These are phyloP conservation scores for Boloria euphrosyne DNA, from an alignment of 2,888 invertebrate species.

Conservation along the genomic window DNA sequence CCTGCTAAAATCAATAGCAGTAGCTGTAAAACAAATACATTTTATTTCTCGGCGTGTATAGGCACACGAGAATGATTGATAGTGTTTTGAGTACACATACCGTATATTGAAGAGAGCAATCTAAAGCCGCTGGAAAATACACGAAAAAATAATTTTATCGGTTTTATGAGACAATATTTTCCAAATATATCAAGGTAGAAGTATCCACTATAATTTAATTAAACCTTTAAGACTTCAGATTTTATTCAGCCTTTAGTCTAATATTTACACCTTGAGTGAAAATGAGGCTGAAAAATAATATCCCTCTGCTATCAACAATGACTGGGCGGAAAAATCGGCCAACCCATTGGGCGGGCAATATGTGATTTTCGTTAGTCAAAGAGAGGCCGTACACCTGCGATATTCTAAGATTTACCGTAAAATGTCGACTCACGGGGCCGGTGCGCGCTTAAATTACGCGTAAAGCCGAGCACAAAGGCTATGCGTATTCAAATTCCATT, in stretches of 20 bases:
- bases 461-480: slow-evolving; percentile 81
- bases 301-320: slow-evolving; percentile 51
- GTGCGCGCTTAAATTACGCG: slow-evolving; percentile 80
- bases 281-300: slow-evolving; percentile 52
- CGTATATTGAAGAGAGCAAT: slow-evolving; percentile 65
- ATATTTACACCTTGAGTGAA: slow-evolving; percentile 46
- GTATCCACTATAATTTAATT: slow-evolving; percentile 16
- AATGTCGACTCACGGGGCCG: slow-evolving; percentile 76
- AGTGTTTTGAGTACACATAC: slow-evolving; percentile 71
- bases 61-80: slow-evolving; percentile 73
- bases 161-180: slow-evolving; percentile 39
- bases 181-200: slow-evolving; percentile 21
- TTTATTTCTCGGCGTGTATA: slow-evolving; percentile 71
- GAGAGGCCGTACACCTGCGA: slow-evolving; percentile 63
- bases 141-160: slow-evolving; percentile 45
- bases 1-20: slow-evolving; percentile 72
- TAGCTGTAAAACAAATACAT: slow-evolving; percentile 69
- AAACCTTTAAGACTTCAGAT: slow-evolving; percentile 22
- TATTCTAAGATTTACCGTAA: slow-evolving; percentile 68
- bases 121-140: slow-evolving; percentile 54
- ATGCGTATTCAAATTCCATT: slow-evolving; percentile 83
- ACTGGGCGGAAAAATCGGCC: slow-evolving; percentile 49
- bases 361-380: slow-evolving; percentile 62
- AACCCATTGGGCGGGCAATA: slow-evolving; percentile 45
- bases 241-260: slow-evolving; percentile 16